Base-by-base conservation (phyloP, 2,113 vertebrate species). In the Dasyornis broadbenti region DNA sequence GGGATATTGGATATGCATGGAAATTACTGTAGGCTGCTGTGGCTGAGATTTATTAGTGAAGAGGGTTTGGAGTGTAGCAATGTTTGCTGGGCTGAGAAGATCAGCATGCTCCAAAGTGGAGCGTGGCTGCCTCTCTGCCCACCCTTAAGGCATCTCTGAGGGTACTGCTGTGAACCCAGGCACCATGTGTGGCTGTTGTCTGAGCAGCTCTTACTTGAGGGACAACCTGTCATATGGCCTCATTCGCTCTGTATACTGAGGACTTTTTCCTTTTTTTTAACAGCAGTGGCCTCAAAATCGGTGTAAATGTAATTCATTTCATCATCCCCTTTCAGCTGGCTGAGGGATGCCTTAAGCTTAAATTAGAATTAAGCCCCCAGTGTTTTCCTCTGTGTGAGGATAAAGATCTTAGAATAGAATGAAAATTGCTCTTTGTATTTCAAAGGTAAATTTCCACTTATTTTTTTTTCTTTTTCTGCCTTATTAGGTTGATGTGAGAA, bases 281-380 rank as follows among this genome's bases (percentile, higher is more conserved):
- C 15, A 95, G 33, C 26, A 31, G 20, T 90, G 70, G 37, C 66
- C 84, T 96, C 91, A 89, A 88, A 93, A 56, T 81, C 12, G 5
- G 35, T 52, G 35, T 78, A 83, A 94, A 70, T 93, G 60, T 73
- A 83, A 69, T 86, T 79, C 0, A 4, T 56, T 91, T 87, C 35
- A 64, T 65, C 68, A 72, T 88, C 47, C n/a, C 33, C 6, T 88
- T 95, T 94, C 70, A 54, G 40, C 31, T 75, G 75, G 47, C 39
- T 23, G 6, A 92, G 56, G 65, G 82, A 81, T 86, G 76, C 84
- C 27, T 91, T 82, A 68, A 79, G 70, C 75, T 95, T 91, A 90
- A 95, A 95, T 96, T 96, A 94, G 85, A 92, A 90, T 95, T 93
- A 89, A 85, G 68, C 82, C 72, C 52, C 85, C 59, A 89, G 79